Percentiles rank a stretch among this genome's conserved stretches.
Evolutionary conservation across 2,113 vertebrate genomes (phyloP).

Genomic region (Bubo bubo): DNA sequence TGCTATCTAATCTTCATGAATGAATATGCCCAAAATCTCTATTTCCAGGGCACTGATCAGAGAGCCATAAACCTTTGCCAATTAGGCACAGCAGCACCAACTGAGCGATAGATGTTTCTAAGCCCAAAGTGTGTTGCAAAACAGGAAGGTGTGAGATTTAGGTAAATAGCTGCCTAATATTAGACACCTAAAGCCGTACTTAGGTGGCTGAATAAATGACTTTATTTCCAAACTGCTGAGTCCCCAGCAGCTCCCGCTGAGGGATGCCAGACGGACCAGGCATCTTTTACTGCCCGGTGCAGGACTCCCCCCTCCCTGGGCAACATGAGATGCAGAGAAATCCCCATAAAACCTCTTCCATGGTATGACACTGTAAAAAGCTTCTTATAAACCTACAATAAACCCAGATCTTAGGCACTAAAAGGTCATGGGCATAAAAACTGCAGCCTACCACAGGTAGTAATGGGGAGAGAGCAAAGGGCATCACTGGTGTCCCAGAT

Average conservation of each 20-base stretch:
- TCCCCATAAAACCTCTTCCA: not conserved
- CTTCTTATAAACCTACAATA: not conserved
- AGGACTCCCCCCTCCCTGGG: not conserved
- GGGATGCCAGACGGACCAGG: not conserved
- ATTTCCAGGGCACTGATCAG: not conserved
- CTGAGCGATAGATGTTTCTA: not conserved
- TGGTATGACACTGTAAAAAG: not conserved
- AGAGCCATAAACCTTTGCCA: not conserved
- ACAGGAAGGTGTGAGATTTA: not conserved
- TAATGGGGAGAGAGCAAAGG: not conserved
- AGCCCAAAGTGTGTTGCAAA: not conserved
- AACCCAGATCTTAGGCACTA: not conserved
- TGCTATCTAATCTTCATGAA: not conserved
- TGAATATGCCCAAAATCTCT: not conserved
- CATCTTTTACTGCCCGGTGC: not conserved
- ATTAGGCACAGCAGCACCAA: not conserved
- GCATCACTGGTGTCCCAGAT: not conserved
- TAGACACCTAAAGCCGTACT: not conserved
- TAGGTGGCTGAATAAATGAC: rapidly evolving
- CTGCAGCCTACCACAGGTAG: not conserved
- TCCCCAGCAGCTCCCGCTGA: not conserved
- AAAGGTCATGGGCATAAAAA: not conserved
- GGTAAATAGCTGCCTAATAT: not conserved
- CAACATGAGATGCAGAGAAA: not conserved
- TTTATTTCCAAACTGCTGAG: not conserved